These are phyloP conservation scores for Pogonocherus hispidulus DNA, from an alignment of 2,888 invertebrate genomes.

Conservation along the genomic window DNA sequence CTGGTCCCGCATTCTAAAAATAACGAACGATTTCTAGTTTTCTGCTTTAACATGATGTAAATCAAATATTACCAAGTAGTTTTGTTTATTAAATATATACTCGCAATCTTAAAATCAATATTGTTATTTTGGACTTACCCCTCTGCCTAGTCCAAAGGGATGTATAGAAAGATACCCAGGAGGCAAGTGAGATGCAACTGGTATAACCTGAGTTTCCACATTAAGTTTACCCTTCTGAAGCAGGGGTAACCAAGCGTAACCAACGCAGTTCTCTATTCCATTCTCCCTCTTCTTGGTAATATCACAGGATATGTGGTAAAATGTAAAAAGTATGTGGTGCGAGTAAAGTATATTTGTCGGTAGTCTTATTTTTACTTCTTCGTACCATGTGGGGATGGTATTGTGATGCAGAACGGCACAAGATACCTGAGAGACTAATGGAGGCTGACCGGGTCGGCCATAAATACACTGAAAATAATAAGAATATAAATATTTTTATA, in stretches of 20 bases:
- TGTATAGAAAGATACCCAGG: conserved; percentile 91
- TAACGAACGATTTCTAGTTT: too few relatives aligned
- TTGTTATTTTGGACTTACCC: conserved; percentile 77
- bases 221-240: conserved; percentile 87
- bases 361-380: conserved; percentile 92
- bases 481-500: too few relatives aligned
- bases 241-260: conserved; percentile 94
- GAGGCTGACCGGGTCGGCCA: conserved; percentile 77
- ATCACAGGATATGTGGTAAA: conserved; percentile 96
- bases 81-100: too few relatives aligned
- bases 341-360: conserved; percentile 87
- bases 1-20: conserved; percentile 86
- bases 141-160: conserved; percentile 91
- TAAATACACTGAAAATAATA: conserved; percentile 77
- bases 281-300: conserved; percentile 82
- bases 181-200: conserved; percentile 91
- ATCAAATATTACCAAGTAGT: too few relatives aligned
- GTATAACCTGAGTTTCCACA: conserved; percentile 84
- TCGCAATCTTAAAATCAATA: too few relatives aligned
- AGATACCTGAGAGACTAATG: conserved; percentile 78
- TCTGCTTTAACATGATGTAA: not conserved
- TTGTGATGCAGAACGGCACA: conserved; percentile 92
- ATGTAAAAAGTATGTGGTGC: conserved; percentile 95
- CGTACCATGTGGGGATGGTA: conserved; percentile 90
- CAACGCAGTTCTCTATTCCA: conserved; percentile 87